Base-by-base conservation (phyloP, 2,797 vertebrate genomes). In the Peromyscus attwateri region DNA sequence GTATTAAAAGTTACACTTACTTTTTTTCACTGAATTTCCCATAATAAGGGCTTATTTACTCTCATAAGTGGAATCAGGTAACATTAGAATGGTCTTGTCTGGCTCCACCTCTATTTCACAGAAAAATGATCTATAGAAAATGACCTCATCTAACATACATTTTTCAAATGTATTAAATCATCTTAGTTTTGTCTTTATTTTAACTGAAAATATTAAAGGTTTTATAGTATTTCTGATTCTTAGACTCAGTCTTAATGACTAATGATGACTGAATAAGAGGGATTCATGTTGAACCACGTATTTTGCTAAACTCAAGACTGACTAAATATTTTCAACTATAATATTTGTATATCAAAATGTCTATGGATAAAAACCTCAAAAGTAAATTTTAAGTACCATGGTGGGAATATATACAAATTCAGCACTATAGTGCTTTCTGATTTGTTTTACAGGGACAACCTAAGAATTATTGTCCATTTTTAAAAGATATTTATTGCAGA, bases 361-460 rank as follows among this genome's bases (percentile, higher is more conserved):
- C 77, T 80, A 85, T 84, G 40, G 91, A 88, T 80, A 2, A 88
- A 89, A 55, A 77, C 19, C 70, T 68, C 2, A 60, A 82, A 80
- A 92, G 70, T 10, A 60, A 88, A 90, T 57, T 34, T 94, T 92
- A 5, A 76, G 62, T 92, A 94, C 7, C 40, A 3, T 64, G 92
- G 13, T 95, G 46, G 91, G 4, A 91, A 13, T 49, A 80, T 80
- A 75, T 87, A 79, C 73, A 12, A 17, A 83, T 94, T 93, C 23
- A 94, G 17, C 60, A 87, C 16, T 82, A 3, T 55, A 82, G 27
- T 75, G 7, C 25, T 92, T 94, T 11, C 25, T 91, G 62, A 83
- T 93, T 95, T 91, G 43, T 92, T 96, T 94, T 95, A 80, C 23
- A 64, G 77, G 43, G 16, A 83, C 12, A 68, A 70, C 55, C 8